Percentiles rank a stretch among this genome's conserved stretches.
phyloP scores from a whole-genome alignment of 1,140 invertebrate species.

The Aphaenogaster ashmeadi region DNA sequence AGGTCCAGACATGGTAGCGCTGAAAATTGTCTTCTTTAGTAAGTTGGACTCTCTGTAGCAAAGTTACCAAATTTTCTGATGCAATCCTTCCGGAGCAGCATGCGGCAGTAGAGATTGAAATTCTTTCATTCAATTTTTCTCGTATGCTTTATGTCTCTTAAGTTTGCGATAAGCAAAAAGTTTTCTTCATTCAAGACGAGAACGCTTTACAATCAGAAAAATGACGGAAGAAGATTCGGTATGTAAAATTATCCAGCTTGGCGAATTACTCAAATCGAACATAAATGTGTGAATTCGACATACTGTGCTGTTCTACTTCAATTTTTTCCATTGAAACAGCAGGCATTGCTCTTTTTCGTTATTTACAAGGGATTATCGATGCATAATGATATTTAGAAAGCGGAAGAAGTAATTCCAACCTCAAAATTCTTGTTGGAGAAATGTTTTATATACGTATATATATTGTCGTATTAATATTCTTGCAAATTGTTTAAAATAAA shows the following conservation, averaged over 20 bases:
- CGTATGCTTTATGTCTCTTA: constrained; percentile 48
- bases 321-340: background rate
- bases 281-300: constrained; percentile 52
- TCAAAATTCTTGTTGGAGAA: constrained; percentile 58
- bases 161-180: background rate
- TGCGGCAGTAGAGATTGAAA: background rate
- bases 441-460: background rate
- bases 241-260: constrained; percentile 42
- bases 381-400: background rate
- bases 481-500: background rate
- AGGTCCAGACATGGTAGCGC: background rate
- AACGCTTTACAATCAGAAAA: constrained; percentile 10
- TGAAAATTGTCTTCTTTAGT: background rate
- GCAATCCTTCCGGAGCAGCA: constrained; percentile 66
- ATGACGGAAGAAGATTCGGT: constrained; percentile 76
- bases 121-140: constrained; percentile 32
- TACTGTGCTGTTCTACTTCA: constrained; percentile 49
- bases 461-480: background rate
- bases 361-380: background rate
- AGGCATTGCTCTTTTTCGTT: background rate
- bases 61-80: constrained; percentile 67
- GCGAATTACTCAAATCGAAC: constrained; percentile 1
- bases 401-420: constrained; percentile 66
- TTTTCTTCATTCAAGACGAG: constrained; percentile 26
- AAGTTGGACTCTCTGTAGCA: background rate